Base-by-base conservation (phyloP, 2,113 vertebrate genomes). In the Pimephales promelas region DNA sequence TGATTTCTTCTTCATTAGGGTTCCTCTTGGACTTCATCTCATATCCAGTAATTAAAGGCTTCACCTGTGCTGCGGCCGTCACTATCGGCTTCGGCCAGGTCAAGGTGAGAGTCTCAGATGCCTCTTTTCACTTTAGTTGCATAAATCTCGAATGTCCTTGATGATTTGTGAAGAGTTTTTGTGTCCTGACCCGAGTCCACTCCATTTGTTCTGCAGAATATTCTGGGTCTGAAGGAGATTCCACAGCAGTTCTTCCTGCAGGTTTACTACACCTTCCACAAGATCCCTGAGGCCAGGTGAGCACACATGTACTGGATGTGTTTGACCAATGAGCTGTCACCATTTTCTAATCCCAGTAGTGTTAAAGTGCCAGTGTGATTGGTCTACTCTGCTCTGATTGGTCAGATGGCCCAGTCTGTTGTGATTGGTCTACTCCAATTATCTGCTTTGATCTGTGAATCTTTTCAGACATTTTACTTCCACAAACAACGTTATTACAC, bases 21-120 rank as follows among this genome's bases (percentile, higher is more conserved):
- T 97, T 99, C 83, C 92, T 99, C 10, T 89, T 99, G 93, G 97
- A 99, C 79, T 99, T 99, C 85, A 94, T 99, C 86, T 99, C 98
- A 54, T 96, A 86, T 82, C 98, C 98, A 0, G 97, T 99, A 57
- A 96, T 99, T 86, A 99, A 96, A 89, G 98, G 98, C 0, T 99
- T 99, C 88, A 99, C 97, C 0, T 97, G 95, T 0, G 96, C 98
- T 40, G 98, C 98, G 4, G 93, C 98, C 0, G 16, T 99, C 88
- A 98, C 95, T 68, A 99, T 99, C 1, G 94, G 95, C 86, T 97
- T 99, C 45, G 96, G 94, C 28, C 98, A 99, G 90, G 83, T 99
- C 84, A 98, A 99, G 96, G 98, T 99, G 79, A 91, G 90, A 56
- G 9, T 84, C 31, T 2, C 31, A 1, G 9, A 2, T 20, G 8